Conservation (phyloP, 1,140 invertebrate genomes). For the Micrasema minimum region DNA sequence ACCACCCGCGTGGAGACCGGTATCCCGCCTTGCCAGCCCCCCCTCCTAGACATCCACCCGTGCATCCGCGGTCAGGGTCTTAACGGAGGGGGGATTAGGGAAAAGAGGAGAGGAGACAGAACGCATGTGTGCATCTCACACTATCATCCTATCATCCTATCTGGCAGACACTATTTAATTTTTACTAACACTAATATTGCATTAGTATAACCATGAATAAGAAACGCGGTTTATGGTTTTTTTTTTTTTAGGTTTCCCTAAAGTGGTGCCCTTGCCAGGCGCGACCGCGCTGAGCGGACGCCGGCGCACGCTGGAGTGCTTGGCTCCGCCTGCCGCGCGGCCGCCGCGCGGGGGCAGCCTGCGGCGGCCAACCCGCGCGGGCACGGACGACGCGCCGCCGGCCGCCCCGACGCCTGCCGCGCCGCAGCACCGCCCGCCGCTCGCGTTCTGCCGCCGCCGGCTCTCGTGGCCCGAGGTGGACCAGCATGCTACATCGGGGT, state of each 20-base stretch:
- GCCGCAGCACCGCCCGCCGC: slow-evolving; percentile 69
- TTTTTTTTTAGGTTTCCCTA: slow-evolving; percentile 66
- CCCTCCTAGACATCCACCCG: no score
- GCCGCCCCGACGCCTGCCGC: slow-evolving; percentile 64
- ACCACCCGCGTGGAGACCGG: no score
- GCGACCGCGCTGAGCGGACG: slow-evolving; percentile 66
- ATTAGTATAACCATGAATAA: no score
- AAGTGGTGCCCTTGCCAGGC: slow-evolving; percentile 74
- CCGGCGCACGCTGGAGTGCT: slow-evolving; percentile 70
- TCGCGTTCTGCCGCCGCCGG: slow-evolving; percentile 78
- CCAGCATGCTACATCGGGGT: slow-evolving; percentile 81
- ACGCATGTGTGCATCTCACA: no score
- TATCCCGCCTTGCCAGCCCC: no score
- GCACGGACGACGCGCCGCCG: slow-evolving; percentile 63
- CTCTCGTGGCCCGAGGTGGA: slow-evolving; percentile 87
- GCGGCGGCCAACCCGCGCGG: slow-evolving; percentile 63
- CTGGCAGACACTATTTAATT: no score
- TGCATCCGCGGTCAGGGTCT: no score
- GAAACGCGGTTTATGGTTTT: no score
- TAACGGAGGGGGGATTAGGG: no score
- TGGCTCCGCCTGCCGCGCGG: slow-evolving; percentile 67
- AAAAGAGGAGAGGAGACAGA: no score
- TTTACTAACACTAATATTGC: no score
- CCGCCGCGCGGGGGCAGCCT: slow-evolving; percentile 70
- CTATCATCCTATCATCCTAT: no score